Conservation (phyloP, 2,113 vertebrate species). For the Tupaia chinensis region DNA sequence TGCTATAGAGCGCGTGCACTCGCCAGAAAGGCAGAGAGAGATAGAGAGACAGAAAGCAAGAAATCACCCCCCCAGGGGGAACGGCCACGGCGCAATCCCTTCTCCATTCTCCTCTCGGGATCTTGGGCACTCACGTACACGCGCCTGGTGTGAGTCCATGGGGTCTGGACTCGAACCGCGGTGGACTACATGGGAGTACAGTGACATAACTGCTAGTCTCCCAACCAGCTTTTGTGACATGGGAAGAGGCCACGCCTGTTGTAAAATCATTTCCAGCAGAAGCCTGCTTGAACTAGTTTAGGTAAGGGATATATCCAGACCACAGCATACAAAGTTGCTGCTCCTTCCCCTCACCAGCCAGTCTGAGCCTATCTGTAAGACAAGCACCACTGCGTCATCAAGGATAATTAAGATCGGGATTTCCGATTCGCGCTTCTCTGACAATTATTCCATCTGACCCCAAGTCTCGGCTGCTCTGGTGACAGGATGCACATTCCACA, state of each 20-base stretch:
- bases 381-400: constrained; percentile 51
- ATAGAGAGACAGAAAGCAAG: too few relatives aligned
- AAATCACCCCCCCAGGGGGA: too few relatives aligned
- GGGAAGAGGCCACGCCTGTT: constrained; percentile 51
- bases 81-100: too few relatives aligned
- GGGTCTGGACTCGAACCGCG: too few relatives aligned
- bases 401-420: constrained; percentile 38
- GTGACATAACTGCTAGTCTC: too few relatives aligned
- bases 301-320: constrained; percentile 59
- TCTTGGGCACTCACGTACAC: too few relatives aligned
- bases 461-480: constrained; percentile 36
- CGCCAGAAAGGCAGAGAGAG: too few relatives aligned
- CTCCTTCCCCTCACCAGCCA: constrained; percentile 51
- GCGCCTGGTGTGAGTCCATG: too few relatives aligned
- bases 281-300: constrained; percentile 56
- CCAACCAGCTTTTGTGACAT: constrained; percentile 47
- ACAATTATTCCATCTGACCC: constrained; percentile 60
- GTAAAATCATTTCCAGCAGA: constrained; percentile 52
- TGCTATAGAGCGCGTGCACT: too few relatives aligned
- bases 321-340: constrained; percentile 42
- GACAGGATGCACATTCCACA: constrained; percentile 31
- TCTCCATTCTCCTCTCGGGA: too few relatives aligned
- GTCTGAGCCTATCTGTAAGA: constrained; percentile 60
- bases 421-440: constrained; percentile 53
- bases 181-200: too few relatives aligned